Conservation (phyloP, 2,888 invertebrate genomes). For the Sisyra nigra region DNA sequence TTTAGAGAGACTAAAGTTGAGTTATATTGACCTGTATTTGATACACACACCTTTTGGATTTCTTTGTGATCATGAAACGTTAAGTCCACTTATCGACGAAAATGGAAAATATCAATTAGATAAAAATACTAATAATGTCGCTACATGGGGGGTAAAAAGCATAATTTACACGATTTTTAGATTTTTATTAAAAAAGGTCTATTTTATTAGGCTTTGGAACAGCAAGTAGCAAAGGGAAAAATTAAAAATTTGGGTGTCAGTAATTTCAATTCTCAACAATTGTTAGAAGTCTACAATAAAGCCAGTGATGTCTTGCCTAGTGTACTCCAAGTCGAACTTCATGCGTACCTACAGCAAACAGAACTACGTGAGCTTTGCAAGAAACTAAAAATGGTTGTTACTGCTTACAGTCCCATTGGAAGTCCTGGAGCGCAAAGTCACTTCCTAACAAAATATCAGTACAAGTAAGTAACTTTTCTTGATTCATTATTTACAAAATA, state of each 20-base stretch:
- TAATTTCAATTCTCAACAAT: slow-evolving; percentile 58
- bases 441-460: slow-evolving; percentile 43
- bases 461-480: slow-evolving; percentile 32
- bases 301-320: slow-evolving; percentile 48
- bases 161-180: not conserved
- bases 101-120: slow-evolving; percentile 44
- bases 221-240: slow-evolving; percentile 43
- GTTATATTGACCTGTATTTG: slow-evolving; percentile 63
- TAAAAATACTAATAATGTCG: slow-evolving; percentile 41
- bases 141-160: slow-evolving; percentile 51
- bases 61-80: slow-evolving; percentile 32
- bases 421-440: slow-evolving; percentile 52
- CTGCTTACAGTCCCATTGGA: slow-evolving; percentile 56
- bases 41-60: slow-evolving; percentile 63
- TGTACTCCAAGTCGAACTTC: slow-evolving; percentile 58
- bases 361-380: slow-evolving; percentile 43
- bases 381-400: slow-evolving; percentile 42
- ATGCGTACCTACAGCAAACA: slow-evolving; percentile 59
- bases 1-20: slow-evolving; percentile 41
- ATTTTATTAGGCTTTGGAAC: slow-evolving; percentile 39
- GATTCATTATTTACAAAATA: too few relatives aligned
- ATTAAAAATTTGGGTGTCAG: slow-evolving; percentile 61
- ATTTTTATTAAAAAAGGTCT: not conserved
- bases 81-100: slow-evolving; percentile 36
- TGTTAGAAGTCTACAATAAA: slow-evolving; percentile 39